A percentile compares a stretch with the other conserved stretches of the same genome.
phyloP scores from a whole-genome alignment of 1,140 invertebrate species.

The Odontomachus brunneus region DNA sequence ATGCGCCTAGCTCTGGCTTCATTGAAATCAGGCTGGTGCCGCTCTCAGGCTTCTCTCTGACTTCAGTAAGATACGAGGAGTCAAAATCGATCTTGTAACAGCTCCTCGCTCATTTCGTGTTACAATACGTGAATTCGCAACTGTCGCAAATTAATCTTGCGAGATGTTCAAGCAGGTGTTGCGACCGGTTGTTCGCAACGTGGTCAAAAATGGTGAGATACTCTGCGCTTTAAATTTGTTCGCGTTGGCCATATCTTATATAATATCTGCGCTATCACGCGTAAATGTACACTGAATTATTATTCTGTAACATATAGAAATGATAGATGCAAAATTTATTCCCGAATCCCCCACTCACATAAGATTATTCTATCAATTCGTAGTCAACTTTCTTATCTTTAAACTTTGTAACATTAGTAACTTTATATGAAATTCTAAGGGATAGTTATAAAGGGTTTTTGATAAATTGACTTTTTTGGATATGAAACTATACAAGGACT shows the following conservation, averaged over 20 bases:
- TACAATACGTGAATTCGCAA: background rate
- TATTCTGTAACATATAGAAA: background rate
- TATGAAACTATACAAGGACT: background rate
- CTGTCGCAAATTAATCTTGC: background rate
- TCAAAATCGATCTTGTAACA: background rate
- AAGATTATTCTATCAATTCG: background rate
- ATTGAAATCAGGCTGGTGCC: too few relatives aligned
- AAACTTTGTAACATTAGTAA: background rate
- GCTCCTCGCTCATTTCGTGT: background rate
- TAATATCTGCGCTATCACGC: slow-evolving; percentile 10
- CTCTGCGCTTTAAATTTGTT: background rate
- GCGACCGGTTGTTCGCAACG: slow-evolving; percentile 58
- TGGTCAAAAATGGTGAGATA: slow-evolving; percentile 59
- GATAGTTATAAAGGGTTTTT: too few relatives aligned
- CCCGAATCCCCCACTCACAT: background rate
- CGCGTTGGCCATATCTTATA: background rate
- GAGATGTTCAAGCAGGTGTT: slow-evolving; percentile 69
- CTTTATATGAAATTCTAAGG: background rate
- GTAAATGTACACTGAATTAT: background rate
- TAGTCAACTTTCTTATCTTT: background rate
- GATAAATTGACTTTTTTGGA: background rate
- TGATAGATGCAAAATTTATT: background rate
- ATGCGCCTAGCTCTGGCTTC: too few relatives aligned
- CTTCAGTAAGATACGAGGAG: too few relatives aligned
- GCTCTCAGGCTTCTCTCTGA: too few relatives aligned